phyloP scores from a whole-genome alignment of 2,113 vertebrate species.

The Urocolius indicus region DNA sequence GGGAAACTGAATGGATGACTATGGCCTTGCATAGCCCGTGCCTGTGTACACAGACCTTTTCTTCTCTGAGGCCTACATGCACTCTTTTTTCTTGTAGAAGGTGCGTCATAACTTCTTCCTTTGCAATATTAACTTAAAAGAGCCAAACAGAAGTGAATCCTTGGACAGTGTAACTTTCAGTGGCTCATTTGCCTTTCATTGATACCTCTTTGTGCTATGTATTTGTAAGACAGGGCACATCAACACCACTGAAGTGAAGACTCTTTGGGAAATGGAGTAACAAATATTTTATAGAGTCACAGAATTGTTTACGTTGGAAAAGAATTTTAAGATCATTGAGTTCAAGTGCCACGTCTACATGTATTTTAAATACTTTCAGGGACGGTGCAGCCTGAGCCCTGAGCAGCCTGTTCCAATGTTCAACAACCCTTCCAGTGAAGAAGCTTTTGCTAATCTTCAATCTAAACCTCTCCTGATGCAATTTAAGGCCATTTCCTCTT shows the following conservation, averaged over 20 bases:
- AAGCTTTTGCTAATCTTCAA: too few relatives aligned
- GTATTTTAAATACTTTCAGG: too few relatives aligned
- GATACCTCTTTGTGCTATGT: neutral
- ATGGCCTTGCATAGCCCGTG: neutral
- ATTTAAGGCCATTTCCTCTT: too few relatives aligned
- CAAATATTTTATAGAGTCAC: neutral
- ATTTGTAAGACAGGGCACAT: neutral
- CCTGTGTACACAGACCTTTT: neutral
- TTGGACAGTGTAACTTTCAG: neutral
- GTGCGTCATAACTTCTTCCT: neutral
- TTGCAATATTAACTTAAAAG: neutral
- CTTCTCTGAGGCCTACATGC: fast-evolving
- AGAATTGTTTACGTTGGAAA: too few relatives aligned
- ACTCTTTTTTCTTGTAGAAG: neutral
- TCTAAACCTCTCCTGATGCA: too few relatives aligned
- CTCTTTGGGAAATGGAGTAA: neutral
- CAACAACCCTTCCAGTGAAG: too few relatives aligned
- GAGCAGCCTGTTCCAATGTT: too few relatives aligned
- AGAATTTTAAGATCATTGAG: too few relatives aligned
- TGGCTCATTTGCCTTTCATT: neutral
- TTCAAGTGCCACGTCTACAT: too few relatives aligned
- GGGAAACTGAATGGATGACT: neutral
- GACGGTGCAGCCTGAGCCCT: too few relatives aligned
- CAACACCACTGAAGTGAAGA: neutral
- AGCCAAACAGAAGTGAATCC: neutral